phyloP scores from a whole-genome alignment of 2,113 vertebrate genomes.

The Nipponia nippon region DNA sequence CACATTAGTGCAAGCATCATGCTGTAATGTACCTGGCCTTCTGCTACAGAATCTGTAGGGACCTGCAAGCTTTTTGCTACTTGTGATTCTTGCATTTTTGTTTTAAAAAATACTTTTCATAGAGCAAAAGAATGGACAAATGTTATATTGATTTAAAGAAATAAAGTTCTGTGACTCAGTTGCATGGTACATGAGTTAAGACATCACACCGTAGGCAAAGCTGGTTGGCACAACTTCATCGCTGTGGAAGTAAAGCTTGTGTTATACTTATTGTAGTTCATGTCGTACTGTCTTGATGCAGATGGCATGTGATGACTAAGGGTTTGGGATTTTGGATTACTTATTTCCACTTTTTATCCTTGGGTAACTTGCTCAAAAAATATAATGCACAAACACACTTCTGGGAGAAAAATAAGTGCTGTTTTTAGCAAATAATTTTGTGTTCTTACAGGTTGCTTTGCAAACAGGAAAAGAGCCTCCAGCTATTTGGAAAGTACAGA shows the following conservation, averaged over 20 bases:
- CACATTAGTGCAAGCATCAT: background rate
- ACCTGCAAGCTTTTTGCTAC: background rate
- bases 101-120: background rate
- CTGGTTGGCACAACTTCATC: background rate
- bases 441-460: constrained; percentile 82
- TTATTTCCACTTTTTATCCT: background rate
- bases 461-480: constrained; percentile 90
- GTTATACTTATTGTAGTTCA: background rate
- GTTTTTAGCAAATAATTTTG: background rate
- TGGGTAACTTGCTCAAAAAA: background rate
- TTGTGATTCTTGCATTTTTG: background rate
- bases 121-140: background rate
- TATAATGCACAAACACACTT: background rate
- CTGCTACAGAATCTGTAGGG: background rate
- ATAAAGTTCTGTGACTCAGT: background rate
- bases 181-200: background rate
- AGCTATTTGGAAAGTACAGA: constrained; percentile 99
- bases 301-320: background rate
- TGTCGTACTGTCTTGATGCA: background rate
- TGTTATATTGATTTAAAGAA: background rate
- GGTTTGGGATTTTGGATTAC: background rate
- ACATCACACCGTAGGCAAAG: background rate
- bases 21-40: background rate
- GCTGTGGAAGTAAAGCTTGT: background rate
- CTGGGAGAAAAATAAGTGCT: background rate